Conservation (phyloP, 2,113 vertebrate genomes). For the Anoura caudifer region DNA sequence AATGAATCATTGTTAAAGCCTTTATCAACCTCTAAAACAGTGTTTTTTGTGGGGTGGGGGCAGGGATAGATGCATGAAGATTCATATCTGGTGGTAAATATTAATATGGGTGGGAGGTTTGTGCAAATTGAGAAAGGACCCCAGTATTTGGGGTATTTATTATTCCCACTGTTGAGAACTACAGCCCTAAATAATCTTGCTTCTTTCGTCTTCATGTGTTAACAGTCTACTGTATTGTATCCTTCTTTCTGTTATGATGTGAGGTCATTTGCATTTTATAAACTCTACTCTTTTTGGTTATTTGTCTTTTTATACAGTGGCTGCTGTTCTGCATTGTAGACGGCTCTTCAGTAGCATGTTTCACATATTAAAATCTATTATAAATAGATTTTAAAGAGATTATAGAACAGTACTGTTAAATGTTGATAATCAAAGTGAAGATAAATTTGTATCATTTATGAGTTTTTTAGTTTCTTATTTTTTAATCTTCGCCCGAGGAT, state of each 20-base stretch:
- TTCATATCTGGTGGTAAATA: neutral
- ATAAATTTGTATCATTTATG: neutral
- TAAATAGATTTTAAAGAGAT: neutral
- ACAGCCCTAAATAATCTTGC: neutral
- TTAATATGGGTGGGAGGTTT: neutral
- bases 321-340: neutral
- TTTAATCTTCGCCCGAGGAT: too few relatives aligned
- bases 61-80: neutral
- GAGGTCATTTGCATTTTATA: neutral
- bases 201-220: neutral
- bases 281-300: neutral
- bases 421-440: conserved; percentile 10
- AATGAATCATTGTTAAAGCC: neutral
- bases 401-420: neutral
- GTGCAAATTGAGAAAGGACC: neutral
- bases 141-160: neutral
- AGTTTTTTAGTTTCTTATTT: neutral
- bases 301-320: neutral
- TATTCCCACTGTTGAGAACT: neutral
- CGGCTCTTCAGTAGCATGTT: neutral
- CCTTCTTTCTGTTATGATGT: neutral
- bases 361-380: neutral
- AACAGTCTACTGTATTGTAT: neutral
- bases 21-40: neutral
- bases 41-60: neutral